Base-by-base conservation (phyloP, 2,888 invertebrate species). In the Polymixis flavicincta region DNA sequence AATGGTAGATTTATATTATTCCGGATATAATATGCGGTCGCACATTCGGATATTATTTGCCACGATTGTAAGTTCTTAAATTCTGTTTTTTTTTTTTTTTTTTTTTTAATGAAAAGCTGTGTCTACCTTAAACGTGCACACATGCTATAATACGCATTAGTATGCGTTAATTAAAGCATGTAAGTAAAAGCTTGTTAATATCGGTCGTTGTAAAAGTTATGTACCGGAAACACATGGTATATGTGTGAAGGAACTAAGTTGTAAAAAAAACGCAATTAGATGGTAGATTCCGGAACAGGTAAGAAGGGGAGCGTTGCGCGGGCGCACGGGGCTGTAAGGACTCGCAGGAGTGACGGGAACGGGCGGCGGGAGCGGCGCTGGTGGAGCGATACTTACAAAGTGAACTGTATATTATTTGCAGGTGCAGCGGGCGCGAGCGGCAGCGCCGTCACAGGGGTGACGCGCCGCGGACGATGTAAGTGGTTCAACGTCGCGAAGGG, bases 401-500 rank as follows among this genome's bases (percentile, higher is more conserved):
- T 80, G 66, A 79, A 85, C 78, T 73, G 78, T 79, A 76, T 81
- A 87, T 90, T 89, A 88, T 81, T 93, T 92, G 89, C 93, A 95
- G 95, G 94, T 93, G 93, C 92, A 87, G 90, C 90, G 87, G 90
- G 90, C 87, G 90, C 92, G 74, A 91, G 92, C 84, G 91, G 91
- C 69, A 89, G 89, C 82, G 92, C 92, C 70, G 97, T 97, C 83
- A 96, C 95, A 85, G 97, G 97, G 83, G 97, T 97, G 88, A 97
- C 97, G 89, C 97, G 98, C 85, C 97, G 97, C 92, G 98, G 98
- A 78, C 97, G 97, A 93, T 99, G 99, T 97, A 99, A 99, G 97
- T 99, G 99, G 99, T 99, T 99, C 96, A 99, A 99, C 95, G 99
- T 99, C 83, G 98, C 98, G 88, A 99, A 99, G 95, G 99, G 99